Conservation (phyloP, 2,113 vertebrate genomes). For the Paramisgurnus dabryanus region DNA sequence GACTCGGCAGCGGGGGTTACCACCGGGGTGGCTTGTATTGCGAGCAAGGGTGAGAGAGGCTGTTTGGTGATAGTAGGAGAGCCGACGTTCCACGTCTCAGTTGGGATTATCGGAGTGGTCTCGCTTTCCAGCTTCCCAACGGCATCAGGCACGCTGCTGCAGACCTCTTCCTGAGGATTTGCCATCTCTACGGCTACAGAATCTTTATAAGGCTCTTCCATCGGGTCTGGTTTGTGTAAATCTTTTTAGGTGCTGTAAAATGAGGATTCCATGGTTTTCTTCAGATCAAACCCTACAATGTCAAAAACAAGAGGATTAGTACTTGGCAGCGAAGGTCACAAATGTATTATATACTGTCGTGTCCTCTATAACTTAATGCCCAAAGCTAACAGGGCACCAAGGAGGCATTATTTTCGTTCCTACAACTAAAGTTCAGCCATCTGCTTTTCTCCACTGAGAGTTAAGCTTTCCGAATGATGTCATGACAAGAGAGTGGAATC, state of each 20-base stretch:
- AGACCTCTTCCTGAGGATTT: conserved; percentile 72
- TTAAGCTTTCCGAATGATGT: conserved; percentile 30
- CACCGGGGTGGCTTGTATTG: conserved; percentile 77
- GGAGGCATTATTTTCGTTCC: conserved; percentile 4
- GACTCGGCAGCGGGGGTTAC: conserved; percentile 79
- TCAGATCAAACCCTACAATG: conserved; percentile 67
- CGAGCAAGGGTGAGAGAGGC: conserved; percentile 76
- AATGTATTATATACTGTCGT: background rate
- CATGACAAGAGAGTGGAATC: conserved; percentile 36
- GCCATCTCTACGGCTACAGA: conserved; percentile 78
- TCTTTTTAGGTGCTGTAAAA: conserved; percentile 65
- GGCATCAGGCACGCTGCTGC: conserved; percentile 56
- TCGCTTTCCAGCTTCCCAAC: conserved; percentile 84
- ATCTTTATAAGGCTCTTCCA: conserved; percentile 84
- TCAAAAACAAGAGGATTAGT: conserved; percentile 52
- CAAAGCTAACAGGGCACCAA: conserved; percentile 7
- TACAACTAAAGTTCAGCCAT: background rate
- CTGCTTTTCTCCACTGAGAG: background rate
- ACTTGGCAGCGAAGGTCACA: background rate
- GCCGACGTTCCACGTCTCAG: conserved; percentile 83
- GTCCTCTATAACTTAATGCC: background rate
- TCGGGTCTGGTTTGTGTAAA: conserved; percentile 56
- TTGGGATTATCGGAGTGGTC: conserved; percentile 76
- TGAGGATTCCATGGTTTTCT: conserved; percentile 51
- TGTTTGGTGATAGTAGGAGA: conserved; percentile 84